phyloP scores from a whole-genome alignment of 2,113 vertebrate genomes.

The Grus americana region DNA sequence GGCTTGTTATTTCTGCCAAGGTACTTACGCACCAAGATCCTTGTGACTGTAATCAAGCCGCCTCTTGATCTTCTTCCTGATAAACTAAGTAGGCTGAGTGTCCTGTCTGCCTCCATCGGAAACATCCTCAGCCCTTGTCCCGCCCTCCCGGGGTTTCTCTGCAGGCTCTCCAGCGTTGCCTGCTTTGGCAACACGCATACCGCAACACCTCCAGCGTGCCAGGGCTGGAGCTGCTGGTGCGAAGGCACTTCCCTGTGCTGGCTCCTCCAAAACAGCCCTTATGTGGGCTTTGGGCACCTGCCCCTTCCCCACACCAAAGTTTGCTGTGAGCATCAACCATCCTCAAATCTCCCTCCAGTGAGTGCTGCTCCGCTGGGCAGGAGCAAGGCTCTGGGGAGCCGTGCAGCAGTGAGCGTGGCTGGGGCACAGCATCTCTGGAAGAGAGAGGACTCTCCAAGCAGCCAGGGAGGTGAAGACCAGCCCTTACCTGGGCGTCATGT shows the following conservation, averaged over 20 bases:
- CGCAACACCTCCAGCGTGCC: rapidly evolving
- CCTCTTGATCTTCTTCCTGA: constrained; percentile 63
- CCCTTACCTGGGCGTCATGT: neutral
- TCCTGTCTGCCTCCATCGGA: constrained; percentile 14
- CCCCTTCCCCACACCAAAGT: neutral
- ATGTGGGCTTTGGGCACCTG: neutral
- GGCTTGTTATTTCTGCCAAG: constrained; percentile 57
- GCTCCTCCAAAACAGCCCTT: neutral
- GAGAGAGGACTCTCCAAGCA: neutral
- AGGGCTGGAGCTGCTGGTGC: neutral
- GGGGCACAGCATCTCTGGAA: neutral
- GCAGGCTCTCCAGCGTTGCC: neutral
- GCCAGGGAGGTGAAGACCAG: neutral
- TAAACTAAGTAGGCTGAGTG: constrained; percentile 31
- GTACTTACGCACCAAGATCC: neutral
- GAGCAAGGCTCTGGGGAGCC: neutral
- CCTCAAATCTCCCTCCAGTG: neutral
- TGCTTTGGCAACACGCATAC: rapidly evolving
- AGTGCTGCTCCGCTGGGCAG: rapidly evolving
- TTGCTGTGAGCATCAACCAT: neutral
- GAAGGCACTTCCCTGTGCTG: neutral
- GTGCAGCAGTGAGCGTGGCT: neutral
- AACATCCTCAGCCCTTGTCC: neutral
- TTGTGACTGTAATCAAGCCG: constrained; percentile 55
- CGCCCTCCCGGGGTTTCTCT: neutral